Percentiles rank a stretch among this genome's conserved stretches.
Evolutionary conservation across 2,113 vertebrate species (phyloP).

Genomic region (Ailurus styani): DNA sequence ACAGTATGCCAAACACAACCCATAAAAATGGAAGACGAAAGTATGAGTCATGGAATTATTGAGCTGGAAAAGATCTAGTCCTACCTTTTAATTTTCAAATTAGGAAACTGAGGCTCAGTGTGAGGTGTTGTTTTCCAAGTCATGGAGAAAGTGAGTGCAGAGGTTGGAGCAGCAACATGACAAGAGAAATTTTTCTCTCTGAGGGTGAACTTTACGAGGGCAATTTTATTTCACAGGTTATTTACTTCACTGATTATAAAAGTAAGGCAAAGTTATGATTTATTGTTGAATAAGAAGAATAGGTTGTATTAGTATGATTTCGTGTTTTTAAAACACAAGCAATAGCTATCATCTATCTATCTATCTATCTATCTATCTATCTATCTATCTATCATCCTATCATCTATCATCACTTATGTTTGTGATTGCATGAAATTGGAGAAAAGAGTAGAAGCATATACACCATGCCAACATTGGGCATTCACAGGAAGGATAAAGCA

Average conservation of each 20-base stretch:
- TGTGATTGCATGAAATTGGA: neutral
- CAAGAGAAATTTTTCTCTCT: neutral
- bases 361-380: neutral
- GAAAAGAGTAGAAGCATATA: neutral
- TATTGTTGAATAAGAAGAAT: neutral
- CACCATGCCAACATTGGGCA: neutral
- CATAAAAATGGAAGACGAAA: conserved; percentile 50
- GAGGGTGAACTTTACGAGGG: neutral
- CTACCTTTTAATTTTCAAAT: conserved; percentile 2
- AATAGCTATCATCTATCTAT: neutral
- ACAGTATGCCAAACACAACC: conserved; percentile 69
- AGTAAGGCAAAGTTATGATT: neutral
- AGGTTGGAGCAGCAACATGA: neutral
- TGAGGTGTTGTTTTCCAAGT: neutral
- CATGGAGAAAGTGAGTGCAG: neutral
- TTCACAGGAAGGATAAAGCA: neutral
- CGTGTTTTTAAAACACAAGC: neutral
- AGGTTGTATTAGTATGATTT: neutral
- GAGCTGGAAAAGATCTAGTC: neutral
- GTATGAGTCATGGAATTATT: neutral
- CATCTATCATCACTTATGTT: neutral
- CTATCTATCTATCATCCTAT: neutral
- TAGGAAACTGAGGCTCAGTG: neutral
- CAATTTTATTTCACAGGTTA: neutral
- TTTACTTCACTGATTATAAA: neutral